Evolutionary conservation across 2,113 vertebrate species (phyloP).

Genomic region (Elanoides forficatus): DNA sequence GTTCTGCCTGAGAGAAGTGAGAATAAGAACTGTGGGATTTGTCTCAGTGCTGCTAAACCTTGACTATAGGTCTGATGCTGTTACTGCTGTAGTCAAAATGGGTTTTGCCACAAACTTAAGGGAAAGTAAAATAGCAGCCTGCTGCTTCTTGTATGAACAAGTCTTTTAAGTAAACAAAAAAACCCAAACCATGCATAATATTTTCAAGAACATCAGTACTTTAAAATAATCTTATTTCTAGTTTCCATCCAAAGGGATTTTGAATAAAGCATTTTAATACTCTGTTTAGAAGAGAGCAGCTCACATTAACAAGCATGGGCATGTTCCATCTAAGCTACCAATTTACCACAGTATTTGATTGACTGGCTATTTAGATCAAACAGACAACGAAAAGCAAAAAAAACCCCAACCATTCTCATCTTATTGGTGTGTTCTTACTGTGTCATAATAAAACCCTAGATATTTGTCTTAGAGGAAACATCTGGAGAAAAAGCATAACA

Average conservation of each 20-base stretch:
- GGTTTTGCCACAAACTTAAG: neutral
- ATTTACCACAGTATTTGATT: neutral
- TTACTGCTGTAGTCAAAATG: neutral
- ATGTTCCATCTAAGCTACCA: neutral
- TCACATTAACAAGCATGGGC: neutral
- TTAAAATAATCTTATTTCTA: neutral
- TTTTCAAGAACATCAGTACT: neutral
- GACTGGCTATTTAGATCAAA: neutral
- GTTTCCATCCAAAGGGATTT: neutral
- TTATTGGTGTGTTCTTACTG: neutral
- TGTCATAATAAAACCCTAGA: slow-evolving; percentile 39
- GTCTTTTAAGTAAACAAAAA: neutral
- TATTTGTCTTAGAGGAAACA: slow-evolving; percentile 66
- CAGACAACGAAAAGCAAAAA: neutral
- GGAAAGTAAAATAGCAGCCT: neutral
- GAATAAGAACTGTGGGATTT: neutral
- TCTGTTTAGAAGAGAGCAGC: neutral
- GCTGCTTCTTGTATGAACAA: neutral
- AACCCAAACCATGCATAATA: neutral
- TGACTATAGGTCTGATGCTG: neutral
- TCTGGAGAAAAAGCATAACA: slow-evolving; percentile 34
- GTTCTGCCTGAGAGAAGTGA: neutral
- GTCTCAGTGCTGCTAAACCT: neutral
- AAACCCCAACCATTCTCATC: neutral
- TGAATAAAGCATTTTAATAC: neutral